A percentile compares a stretch with the other conserved stretches of the same genome.
These are phyloP conservation scores for Colletes collaris DNA, from an alignment of 2,888 invertebrate genomes.

Conservation along the genomic window DNA sequence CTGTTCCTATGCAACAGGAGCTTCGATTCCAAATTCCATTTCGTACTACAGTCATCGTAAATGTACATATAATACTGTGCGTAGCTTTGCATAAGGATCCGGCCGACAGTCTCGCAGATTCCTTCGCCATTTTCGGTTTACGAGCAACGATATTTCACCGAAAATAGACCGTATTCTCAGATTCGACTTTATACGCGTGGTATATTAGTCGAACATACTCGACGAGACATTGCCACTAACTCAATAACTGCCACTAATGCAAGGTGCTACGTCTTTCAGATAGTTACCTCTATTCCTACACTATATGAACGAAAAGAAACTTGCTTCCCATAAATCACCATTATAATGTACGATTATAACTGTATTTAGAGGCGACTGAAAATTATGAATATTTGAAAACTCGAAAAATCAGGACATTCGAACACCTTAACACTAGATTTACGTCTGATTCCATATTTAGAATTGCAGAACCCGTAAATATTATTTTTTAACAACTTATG, in stretches of 20 bases:
- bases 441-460: no score
- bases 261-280: no score
- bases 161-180: conserved; percentile 48
- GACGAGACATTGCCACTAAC: neutral
- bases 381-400: no score
- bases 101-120: conserved; percentile 1
- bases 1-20: conserved; percentile 26
- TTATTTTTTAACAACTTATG: no score
- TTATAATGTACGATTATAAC: no score
- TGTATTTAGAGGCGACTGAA: no score
- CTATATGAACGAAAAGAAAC: no score
- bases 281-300: no score
- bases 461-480: no score
- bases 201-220: conserved; percentile 27
- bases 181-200: conserved; percentile 5
- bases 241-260: neutral
- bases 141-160: conserved; percentile 46
- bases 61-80: conserved; percentile 50
- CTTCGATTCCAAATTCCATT: conserved; percentile 42
- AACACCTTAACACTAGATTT: no score
- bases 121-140: conserved; percentile 35
- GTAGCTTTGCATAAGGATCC: conserved; percentile 46
- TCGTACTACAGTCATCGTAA: conserved; percentile 39
- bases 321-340: no score
- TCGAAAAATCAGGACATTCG: no score